These are phyloP conservation scores for Tenualosa ilisha DNA, from an alignment of 2,797 vertebrate genomes.

Conservation along the genomic window DNA sequence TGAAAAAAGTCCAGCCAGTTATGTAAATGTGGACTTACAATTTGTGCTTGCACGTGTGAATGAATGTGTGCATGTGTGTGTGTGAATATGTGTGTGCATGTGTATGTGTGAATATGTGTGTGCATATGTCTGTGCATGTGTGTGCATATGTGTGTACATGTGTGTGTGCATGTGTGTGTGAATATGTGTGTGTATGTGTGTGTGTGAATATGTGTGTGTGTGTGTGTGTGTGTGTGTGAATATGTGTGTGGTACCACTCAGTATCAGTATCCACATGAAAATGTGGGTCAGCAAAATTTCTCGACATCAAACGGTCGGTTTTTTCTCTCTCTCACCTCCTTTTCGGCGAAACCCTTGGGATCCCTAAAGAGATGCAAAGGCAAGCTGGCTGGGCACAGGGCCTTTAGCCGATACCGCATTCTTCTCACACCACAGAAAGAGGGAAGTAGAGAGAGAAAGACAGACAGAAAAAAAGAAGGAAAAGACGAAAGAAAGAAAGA, in stretches of 20 bases:
- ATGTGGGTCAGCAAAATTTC: conserved; percentile 28
- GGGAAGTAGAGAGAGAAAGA: conserved; percentile 11
- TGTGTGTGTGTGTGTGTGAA: neutral
- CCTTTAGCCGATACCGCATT: conserved; percentile 49
- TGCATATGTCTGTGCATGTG: neutral
- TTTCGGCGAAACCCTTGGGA: neutral
- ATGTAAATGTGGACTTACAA: neutral
- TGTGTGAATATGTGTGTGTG: neutral
- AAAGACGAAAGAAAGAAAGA: neutral
- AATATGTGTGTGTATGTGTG: too few species aligned
- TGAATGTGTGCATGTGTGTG: neutral
- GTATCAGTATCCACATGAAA: neutral
- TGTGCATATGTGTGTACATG: neutral
- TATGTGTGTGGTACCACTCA: neutral
- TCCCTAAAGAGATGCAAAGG: neutral
- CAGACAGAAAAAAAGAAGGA: neutral
- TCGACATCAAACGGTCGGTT: conserved; percentile 14
- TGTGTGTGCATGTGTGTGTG: neutral
- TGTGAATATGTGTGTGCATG: neutral
- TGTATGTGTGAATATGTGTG: neutral
- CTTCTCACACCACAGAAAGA: conserved; percentile 44
- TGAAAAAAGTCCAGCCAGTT: neutral
- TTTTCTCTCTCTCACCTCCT: neutral
- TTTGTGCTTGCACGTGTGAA: neutral
- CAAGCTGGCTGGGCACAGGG: conserved; percentile 31